phyloP scores from a whole-genome alignment of 53 echinoderm and acorn worm genomes.

The Stichopus horrens region DNA sequence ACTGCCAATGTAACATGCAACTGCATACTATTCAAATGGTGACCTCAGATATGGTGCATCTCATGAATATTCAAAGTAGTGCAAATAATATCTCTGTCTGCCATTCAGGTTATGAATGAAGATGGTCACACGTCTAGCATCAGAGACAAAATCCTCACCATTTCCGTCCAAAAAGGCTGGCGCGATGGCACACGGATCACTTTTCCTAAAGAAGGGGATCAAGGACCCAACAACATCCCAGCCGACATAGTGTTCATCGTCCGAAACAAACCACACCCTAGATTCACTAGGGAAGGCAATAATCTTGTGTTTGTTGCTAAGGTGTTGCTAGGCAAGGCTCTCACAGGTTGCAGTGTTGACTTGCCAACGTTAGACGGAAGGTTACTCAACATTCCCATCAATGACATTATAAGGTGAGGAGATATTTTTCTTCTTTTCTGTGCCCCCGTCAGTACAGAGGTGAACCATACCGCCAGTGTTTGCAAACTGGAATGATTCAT shows the following conservation, averaged over 20 bases:
- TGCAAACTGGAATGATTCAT: no score
- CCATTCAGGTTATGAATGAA: constrained; percentile 91
- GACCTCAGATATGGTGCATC: no score
- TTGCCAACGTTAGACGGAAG: constrained; percentile 95
- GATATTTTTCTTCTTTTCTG: background rate
- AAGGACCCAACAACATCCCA: constrained; percentile 96
- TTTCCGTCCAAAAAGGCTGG: constrained; percentile 94
- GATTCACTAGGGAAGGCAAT: constrained; percentile 81
- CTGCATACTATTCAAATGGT: no score
- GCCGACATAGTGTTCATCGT: constrained; percentile 98
- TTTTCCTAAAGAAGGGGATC: constrained; percentile 96
- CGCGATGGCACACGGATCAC: constrained; percentile 94
- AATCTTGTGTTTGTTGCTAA: constrained; percentile 84
- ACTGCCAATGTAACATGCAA: no score
- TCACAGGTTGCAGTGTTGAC: constrained; percentile 95
- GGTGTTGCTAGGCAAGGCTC: constrained; percentile 91
- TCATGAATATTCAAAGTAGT: no score
- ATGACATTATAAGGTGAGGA: constrained; percentile 89
- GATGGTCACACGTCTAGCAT: constrained; percentile 98
- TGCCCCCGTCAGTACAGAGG: no score
- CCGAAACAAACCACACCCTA: constrained; percentile 89
- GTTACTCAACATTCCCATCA: constrained; percentile 91
- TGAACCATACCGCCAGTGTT: no score
- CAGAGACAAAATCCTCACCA: constrained; percentile 95
- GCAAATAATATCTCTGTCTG: background rate